These are phyloP conservation scores for Dasyprocta punctata DNA, from an alignment of 2,113 vertebrate species.

Conservation along the genomic window DNA sequence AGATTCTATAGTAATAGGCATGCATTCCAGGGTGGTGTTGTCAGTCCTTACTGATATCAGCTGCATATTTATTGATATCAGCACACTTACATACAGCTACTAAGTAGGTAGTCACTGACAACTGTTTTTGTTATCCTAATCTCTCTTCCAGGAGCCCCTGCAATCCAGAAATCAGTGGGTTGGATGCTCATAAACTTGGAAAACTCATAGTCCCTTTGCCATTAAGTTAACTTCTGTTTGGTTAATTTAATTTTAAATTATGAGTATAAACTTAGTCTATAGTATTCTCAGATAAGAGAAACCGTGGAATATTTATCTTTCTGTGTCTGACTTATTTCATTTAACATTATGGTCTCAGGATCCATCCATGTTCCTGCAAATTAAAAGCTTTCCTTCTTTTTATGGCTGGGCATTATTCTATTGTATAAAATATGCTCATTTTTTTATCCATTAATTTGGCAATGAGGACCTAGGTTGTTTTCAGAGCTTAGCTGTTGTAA, in stretches of 20 bases:
- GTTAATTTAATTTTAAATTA: background rate
- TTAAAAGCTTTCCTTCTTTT: background rate
- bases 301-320: background rate
- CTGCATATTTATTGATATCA: background rate
- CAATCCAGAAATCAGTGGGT: background rate
- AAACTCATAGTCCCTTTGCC: background rate
- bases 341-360: background rate
- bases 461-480: background rate
- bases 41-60: accelerated
- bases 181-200: background rate
- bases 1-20: no score
- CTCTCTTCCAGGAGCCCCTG: background rate
- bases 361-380: background rate
- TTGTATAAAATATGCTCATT: background rate
- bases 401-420: background rate
- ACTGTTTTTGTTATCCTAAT: background rate
- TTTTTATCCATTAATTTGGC: background rate
- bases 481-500: background rate
- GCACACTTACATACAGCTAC: background rate
- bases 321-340: background rate
- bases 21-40: background rate
- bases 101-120: background rate
- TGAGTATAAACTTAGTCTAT: background rate
- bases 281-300: background rate
- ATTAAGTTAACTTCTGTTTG: background rate